phyloP scores from a whole-genome alignment of 2,888 invertebrate species.

The Physocephala rufipes region DNA sequence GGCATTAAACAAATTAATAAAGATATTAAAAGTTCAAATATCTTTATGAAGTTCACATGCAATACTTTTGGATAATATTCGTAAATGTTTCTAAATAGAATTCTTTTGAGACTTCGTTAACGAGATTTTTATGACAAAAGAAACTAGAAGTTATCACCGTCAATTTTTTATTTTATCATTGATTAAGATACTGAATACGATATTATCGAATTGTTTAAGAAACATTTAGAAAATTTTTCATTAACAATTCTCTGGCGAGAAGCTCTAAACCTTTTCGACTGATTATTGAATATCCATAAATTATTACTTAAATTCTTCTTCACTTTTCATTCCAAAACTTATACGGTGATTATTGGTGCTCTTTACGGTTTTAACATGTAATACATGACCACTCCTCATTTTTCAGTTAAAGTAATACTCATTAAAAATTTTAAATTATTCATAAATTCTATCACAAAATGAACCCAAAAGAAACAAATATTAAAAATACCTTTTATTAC shows the following conservation, averaged over 20 bases:
- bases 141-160: not conserved
- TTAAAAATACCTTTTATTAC: not conserved
- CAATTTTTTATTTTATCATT: not conserved
- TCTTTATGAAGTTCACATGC: too few relatives aligned
- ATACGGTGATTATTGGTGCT: not conserved
- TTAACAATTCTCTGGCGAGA: not conserved
- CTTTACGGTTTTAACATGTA: not conserved
- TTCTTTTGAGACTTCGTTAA: too few relatives aligned
- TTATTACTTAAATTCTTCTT: not conserved
- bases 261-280: not conserved
- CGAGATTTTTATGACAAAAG: too few relatives aligned
- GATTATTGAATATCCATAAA: not conserved
- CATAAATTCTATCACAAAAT: constrained; percentile 4
- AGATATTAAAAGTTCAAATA: too few relatives aligned
- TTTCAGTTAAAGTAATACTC: not conserved
- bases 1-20: too few relatives aligned
- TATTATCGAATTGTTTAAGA: too few relatives aligned
- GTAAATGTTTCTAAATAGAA: too few relatives aligned
- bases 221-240: too few relatives aligned
- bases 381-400: not conserved
- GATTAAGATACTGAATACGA: too few relatives aligned
- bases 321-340: not conserved
- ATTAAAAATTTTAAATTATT: not conserved
- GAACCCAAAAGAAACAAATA: not conserved
- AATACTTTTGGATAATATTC: too few relatives aligned